Evolutionary conservation across 2,888 invertebrate species (phyloP).

Genomic region (Leucophenga montana): DNA sequence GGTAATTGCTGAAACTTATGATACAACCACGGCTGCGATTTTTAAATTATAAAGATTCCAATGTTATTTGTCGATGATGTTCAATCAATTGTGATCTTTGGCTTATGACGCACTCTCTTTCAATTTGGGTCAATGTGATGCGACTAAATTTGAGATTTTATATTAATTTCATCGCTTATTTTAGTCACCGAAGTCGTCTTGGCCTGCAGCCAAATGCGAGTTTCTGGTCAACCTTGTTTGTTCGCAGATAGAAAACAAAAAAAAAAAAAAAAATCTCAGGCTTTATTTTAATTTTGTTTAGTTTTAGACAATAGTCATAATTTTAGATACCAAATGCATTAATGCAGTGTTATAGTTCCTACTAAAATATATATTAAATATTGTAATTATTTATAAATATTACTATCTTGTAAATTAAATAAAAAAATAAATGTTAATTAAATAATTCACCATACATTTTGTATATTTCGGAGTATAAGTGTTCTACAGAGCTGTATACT

Average conservation of each 20-base stretch:
- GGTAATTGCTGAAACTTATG: not conserved
- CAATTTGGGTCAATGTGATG: conserved; percentile 56
- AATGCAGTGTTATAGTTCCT: conserved; percentile 46
- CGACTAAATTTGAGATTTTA: conserved; percentile 4
- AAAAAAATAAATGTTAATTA: not conserved
- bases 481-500: no score
- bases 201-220: conserved; percentile 13
- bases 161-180: not conserved
- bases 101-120: conserved; percentile 44
- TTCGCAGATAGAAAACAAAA: not conserved
- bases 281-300: not conserved
- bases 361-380: conserved; percentile 11
- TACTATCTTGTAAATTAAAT: not conserved
- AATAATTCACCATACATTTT: no score
- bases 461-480: no score
- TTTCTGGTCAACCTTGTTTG: conserved; percentile 23
- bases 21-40: no score
- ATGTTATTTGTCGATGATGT: no score
- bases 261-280: not conserved
- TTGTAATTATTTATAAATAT: not conserved
- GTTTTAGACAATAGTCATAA: conserved; percentile 28
- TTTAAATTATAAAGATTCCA: no score
- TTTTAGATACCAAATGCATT: not conserved
- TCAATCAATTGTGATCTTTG: conserved; percentile 34
- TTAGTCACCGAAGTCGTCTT: not conserved